These are phyloP conservation scores for Borostomias antarcticus DNA, from an alignment of 2,797 vertebrate species.

Conservation along the genomic window DNA sequence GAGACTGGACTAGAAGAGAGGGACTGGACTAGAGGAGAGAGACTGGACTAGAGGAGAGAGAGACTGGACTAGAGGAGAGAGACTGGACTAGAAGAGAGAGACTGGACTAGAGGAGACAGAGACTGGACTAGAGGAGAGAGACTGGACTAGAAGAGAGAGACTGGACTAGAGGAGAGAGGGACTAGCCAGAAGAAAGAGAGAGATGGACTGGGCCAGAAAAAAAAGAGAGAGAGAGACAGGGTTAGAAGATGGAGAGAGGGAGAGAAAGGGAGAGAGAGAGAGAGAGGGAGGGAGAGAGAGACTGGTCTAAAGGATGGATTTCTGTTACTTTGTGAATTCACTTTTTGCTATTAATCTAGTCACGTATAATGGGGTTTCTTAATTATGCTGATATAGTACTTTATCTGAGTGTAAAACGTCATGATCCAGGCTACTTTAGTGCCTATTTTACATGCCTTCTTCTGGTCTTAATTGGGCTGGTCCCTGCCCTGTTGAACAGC, in stretches of 20 bases:
- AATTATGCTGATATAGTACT: background rate
- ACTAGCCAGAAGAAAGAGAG: constrained; percentile 58
- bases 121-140: too few relatives aligned
- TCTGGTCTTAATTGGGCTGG: background rate
- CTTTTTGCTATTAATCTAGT: background rate
- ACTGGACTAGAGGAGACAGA: constrained; percentile 66
- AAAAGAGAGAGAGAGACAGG: constrained; percentile 55
- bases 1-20: background rate
- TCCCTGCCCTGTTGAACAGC: background rate
- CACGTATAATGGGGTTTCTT: background rate
- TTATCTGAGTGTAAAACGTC: too few relatives aligned
- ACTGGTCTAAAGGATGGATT: background rate
- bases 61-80: constrained; percentile 50
- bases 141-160: constrained; percentile 12
- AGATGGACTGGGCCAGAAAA: constrained; percentile 60
- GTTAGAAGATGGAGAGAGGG: background rate
- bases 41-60: background rate
- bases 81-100: constrained; percentile 56
- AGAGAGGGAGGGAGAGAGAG: background rate
- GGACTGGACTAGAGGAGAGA: background rate
- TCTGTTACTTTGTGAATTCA: background rate
- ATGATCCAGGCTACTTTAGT: too few relatives aligned
- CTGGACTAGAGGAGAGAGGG: constrained; percentile 47
- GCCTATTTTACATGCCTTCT: too few relatives aligned
- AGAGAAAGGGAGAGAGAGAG: background rate